Evolutionary conservation across 2,888 invertebrate species (phyloP), one percentile per base, ranked within the genome.

Genomic region (Idaea dimidiata): DNA sequence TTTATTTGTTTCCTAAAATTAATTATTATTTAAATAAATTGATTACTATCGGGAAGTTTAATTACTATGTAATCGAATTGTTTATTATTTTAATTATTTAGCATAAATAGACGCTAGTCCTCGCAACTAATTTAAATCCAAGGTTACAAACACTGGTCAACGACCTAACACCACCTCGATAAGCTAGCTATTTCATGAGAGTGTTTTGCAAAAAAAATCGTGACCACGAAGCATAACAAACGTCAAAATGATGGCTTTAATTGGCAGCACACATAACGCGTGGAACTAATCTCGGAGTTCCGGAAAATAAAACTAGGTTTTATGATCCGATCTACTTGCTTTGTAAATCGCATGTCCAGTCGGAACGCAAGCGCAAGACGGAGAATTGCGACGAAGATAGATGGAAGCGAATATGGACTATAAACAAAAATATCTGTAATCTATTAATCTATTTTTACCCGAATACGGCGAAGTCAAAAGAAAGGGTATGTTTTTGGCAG

Each of bases 231-330:
- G 84, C 88, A 79, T 84, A 79, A 77, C 87, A 73, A 79, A 83
- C 66, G 69, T 78, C 72, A 74, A 81, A 76, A 81, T 83, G 74
- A 88, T 85, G 82, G 75, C 76, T 80, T 61, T 66, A 72, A 63
- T 79, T 84, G 80, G 83, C 79, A 81, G 77, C 79, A 74, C 75
- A 75, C 72, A 81, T 81, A 82, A 79, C 78, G 82, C 78, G 80
- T 83, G 83, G 77, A 88, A 84, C 84, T 77, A 87, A 88, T 87
- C 81, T 71, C 71, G 71, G 66, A 87, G 84, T 88, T 87, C 87
- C 89, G 84, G 82, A 84, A 79, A 76, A 76, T 76, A 80, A 80
- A 78, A 78, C 73, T 75, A 74, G 77, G 77, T 74, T 75, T 76
- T 72, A 75, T 79, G 85, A 84, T 85, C 71, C 80, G 84, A 87